A percentile compares a stretch with the other conserved stretches of the same genome.
Conservation (phyloP, 2,888 invertebrate species). For the Cosmia trapezina region DNA sequence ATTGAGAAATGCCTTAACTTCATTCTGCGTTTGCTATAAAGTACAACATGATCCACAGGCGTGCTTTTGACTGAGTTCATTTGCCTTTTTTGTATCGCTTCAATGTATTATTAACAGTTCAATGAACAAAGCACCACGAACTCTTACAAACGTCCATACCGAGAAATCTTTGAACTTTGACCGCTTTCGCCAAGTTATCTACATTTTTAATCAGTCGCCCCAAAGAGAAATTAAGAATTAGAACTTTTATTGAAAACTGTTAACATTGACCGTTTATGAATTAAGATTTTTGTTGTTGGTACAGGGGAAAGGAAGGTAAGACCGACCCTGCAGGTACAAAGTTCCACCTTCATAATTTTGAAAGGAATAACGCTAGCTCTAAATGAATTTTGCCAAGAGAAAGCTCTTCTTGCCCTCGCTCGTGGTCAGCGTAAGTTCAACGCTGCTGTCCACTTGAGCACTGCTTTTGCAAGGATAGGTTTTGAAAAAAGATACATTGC, state of each 20-base stretch:
- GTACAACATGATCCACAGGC: neutral
- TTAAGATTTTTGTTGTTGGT: neutral
- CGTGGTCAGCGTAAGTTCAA: neutral
- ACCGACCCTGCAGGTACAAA: neutral
- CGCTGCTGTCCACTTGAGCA: neutral
- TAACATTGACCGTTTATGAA: neutral
- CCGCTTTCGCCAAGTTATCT: slow-evolving; percentile 43
- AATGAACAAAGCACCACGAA: slow-evolving; percentile 23
- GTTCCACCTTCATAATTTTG: neutral
- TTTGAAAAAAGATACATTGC: neutral
- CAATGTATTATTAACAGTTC: slow-evolving; percentile 6
- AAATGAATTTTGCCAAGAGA: neutral
- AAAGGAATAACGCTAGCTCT: neutral
- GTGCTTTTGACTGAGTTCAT: neutral
- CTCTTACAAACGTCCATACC: slow-evolving; percentile 8
- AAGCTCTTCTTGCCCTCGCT: neutral
- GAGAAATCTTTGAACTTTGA: slow-evolving; percentile 45
- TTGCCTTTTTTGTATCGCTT: neutral
- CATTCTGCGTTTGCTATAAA: neutral
- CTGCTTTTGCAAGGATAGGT: neutral
- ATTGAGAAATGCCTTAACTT: too few relatives aligned
- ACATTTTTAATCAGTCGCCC: slow-evolving; percentile 40
- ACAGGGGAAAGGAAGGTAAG: neutral
- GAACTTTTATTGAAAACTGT: slow-evolving; percentile 1
- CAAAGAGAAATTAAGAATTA: slow-evolving; percentile 7